phyloP scores from a whole-genome alignment of 2,888 invertebrate species.

The Eupeodes latifasciatus region DNA sequence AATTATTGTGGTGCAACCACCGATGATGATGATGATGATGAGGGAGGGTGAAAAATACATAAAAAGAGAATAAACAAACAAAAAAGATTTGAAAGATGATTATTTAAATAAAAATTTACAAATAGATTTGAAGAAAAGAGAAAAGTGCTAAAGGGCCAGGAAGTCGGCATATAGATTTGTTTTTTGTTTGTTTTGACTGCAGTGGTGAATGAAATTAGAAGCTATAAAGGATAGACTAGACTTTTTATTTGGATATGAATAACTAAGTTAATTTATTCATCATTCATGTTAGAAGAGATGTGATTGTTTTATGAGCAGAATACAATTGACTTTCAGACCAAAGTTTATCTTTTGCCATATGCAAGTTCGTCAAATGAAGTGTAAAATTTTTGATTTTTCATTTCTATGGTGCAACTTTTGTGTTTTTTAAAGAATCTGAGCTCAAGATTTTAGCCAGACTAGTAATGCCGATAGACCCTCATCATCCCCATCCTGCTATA shows the following conservation, averaged over 20 bases:
- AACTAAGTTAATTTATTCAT: neutral
- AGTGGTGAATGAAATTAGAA: neutral
- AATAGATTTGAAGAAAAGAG: slow-evolving; percentile 38
- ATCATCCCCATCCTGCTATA: too few relatives aligned
- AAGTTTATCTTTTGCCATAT: too few relatives aligned
- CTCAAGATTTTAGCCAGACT: too few relatives aligned
- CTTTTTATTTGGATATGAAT: neutral
- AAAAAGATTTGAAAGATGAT: slow-evolving; percentile 48
- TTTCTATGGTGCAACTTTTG: too few relatives aligned
- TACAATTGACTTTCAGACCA: too few relatives aligned
- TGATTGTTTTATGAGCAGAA: too few relatives aligned
- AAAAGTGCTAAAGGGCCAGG: slow-evolving; percentile 42
- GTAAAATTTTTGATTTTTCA: too few relatives aligned
- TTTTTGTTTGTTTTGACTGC: neutral
- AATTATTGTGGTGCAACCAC: slow-evolving; percentile 46
- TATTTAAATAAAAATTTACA: slow-evolving; percentile 48
- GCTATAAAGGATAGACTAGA: neutral
- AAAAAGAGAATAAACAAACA: neutral
- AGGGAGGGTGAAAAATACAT: neutral
- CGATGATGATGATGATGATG: neutral
- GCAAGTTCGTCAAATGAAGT: too few relatives aligned
- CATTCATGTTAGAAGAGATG: too few relatives aligned
- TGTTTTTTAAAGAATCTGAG: too few relatives aligned
- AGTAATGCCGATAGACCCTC: too few relatives aligned
- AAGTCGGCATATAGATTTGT: neutral